Base-by-base conservation (phyloP, 2,113 vertebrate species). In the Opisthocomus hoazin region DNA sequence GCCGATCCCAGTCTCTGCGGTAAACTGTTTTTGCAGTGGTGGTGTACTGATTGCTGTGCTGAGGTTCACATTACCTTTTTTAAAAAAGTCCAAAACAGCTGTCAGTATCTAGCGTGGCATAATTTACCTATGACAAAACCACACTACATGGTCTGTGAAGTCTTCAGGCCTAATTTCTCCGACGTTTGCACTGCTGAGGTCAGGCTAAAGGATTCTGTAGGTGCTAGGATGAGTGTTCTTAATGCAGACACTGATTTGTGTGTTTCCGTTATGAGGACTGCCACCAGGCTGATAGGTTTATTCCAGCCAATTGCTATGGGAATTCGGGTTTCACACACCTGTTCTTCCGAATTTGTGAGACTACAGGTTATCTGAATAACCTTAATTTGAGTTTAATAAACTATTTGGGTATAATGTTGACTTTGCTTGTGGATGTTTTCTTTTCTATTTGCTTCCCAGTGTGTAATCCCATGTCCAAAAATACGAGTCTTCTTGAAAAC, bases 1-100 rank as follows among this genome's bases (percentile, higher is more conserved):
- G 39, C 41, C 0, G 0, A 45, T 26, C 6, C 6, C 10, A 34
- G 19, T 21, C 63, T 77, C 24, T 79, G 46, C 11, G 7, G 26
- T 32, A 70, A 32, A 57, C 12, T 32, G 5, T 4, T 81, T 87
- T 70, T 71, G 22, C 61, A n/a, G 41, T 8, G 20, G 11, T 41
- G 37, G 12, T 4, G 18, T 63, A 79, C 12, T 0, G 0, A 12
- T 12, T n/a, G 18, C 26, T 69, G 37, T 37, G 13, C 43, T 80
- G 37, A 64, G 5, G 6, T 84, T 87, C 10, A 10, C 8, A 30
- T 41, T 53, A n/a, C 26, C 29, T 41, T 43, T 68, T 68, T 30
- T 20, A 56, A 93, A 79, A 64, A 57, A 23, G 5, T 32, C 21
- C 11, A 65, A 65, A 91, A 9, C 13, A 37, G 26, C 3, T 1